phyloP scores from a whole-genome alignment of 1,140 invertebrate species.

The Mycetomoellerius zeteki region DNA sequence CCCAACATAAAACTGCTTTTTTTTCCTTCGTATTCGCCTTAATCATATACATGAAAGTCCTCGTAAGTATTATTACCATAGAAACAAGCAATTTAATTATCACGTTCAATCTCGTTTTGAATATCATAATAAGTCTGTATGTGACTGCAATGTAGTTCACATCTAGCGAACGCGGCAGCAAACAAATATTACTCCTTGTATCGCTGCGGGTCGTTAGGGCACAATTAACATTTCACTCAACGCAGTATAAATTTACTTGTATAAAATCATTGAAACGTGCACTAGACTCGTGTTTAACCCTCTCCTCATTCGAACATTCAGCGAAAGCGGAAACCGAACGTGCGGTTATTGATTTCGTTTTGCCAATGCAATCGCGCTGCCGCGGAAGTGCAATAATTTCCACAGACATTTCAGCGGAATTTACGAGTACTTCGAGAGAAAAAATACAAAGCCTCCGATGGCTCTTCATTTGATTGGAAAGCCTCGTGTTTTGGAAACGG shows the following conservation, averaged over 20 bases:
- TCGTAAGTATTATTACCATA: neutral
- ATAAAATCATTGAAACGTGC: conserved; percentile 46
- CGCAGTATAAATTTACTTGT: conserved; percentile 68
- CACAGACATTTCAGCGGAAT: conserved; percentile 62
- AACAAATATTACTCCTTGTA: conserved; percentile 28
- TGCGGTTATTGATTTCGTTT: conserved; percentile 64
- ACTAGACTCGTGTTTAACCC: conserved; percentile 32
- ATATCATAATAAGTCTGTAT: neutral
- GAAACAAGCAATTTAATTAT: conserved; percentile 19
- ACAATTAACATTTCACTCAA: conserved; percentile 74
- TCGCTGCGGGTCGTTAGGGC: conserved; percentile 45
- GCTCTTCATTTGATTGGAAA: conserved; percentile 64
- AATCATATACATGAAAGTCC: conserved; percentile 7
- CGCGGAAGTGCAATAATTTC: conserved; percentile 61
- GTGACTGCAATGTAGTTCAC: neutral
- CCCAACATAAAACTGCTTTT: neutral
- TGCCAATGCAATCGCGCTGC: conserved; percentile 30
- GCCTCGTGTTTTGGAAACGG: conserved; percentile 46
- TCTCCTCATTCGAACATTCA: conserved; percentile 31
- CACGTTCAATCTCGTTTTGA: neutral
- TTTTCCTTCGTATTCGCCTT: neutral
- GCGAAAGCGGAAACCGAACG: conserved; percentile 49
- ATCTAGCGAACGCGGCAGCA: neutral
- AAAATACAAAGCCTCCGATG: conserved; percentile 60
- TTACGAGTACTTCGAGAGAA: conserved; percentile 57